phyloP scores from a whole-genome alignment of 1,140 invertebrate species.

The Penaeus japonicus region DNA sequence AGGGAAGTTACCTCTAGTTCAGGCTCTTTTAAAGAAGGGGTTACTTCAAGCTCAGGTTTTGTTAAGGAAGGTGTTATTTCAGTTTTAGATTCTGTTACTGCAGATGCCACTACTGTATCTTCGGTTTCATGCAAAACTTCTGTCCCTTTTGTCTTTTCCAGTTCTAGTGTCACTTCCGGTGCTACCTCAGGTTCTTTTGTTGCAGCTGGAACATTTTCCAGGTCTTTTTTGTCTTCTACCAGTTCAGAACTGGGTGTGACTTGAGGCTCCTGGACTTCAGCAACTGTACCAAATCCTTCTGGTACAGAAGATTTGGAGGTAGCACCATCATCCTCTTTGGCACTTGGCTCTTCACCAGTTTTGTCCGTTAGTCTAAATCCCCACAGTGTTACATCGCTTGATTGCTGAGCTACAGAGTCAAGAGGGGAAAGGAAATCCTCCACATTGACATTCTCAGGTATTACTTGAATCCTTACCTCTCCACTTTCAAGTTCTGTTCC shows the following conservation, averaged over 20 bases:
- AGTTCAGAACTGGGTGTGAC: too few relatives aligned
- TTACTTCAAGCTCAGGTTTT: too few relatives aligned
- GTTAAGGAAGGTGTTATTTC: too few relatives aligned
- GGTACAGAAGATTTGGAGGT: neutral
- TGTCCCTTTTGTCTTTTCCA: too few relatives aligned
- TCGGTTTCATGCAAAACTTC: too few relatives aligned
- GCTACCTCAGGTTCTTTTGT: too few relatives aligned
- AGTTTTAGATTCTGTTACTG: too few relatives aligned
- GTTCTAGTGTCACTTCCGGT: too few relatives aligned
- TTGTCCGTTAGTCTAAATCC: slow-evolving; percentile 48
- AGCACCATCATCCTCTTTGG: neutral
- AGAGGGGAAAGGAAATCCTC: slow-evolving; percentile 1
- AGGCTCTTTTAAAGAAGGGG: neutral
- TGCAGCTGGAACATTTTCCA: too few relatives aligned
- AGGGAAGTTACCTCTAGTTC: neutral
- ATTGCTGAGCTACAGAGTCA: slow-evolving; percentile 36
- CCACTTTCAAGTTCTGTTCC: neutral
- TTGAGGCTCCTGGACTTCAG: neutral
- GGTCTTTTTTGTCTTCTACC: too few relatives aligned
- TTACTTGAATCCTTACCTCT: slow-evolving; percentile 46
- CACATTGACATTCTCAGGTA: neutral
- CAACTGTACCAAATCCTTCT: slow-evolving; percentile 29
- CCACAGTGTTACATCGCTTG: slow-evolving; percentile 36
- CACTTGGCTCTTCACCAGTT: neutral
- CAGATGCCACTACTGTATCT: too few relatives aligned